Conservation (phyloP, 2,888 invertebrate genomes). For the Pycnomerus fuliginosus region DNA sequence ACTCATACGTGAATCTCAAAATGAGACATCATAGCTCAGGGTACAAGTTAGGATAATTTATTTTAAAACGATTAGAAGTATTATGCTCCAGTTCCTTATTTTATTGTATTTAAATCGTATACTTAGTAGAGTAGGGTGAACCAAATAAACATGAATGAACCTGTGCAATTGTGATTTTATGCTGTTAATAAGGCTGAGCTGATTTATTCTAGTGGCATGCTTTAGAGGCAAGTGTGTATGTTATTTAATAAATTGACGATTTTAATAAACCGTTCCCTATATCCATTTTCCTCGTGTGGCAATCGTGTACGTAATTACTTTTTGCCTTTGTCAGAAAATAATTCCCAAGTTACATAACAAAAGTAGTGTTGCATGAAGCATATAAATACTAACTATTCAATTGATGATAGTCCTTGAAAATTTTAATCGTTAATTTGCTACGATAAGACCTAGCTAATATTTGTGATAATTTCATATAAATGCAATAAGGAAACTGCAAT, state of each 20-base stretch:
- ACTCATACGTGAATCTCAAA: slow-evolving; percentile 12
- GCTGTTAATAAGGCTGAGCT: slow-evolving; percentile 7
- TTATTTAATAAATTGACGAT: slow-evolving; percentile 26
- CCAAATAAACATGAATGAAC: slow-evolving; percentile 13
- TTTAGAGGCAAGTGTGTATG: slow-evolving; percentile 21
- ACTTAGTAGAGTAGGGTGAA: slow-evolving; percentile 17
- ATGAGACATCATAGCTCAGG: slow-evolving; percentile 25
- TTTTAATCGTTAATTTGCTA: not conserved
- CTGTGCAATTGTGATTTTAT: slow-evolving; percentile 27
- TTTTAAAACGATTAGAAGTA: slow-evolving; percentile 22
- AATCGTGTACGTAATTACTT: slow-evolving; percentile 6
- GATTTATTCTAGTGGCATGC: slow-evolving; percentile 18
- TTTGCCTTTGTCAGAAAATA: slow-evolving; percentile 12
- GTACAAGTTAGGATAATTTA: slow-evolving; percentile 16
- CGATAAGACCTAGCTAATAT: too few relatives aligned
- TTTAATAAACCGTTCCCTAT: slow-evolving; percentile 23
- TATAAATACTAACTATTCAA: slow-evolving; percentile 23
- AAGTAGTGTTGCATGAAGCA: slow-evolving; percentile 25
- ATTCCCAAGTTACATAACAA: slow-evolving; percentile 20
- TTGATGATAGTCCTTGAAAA: slow-evolving; percentile 24
- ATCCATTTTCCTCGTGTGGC: slow-evolving; percentile 9
- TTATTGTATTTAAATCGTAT: slow-evolving; percentile 16
- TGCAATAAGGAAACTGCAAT: slow-evolving; percentile 30
- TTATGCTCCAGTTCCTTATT: slow-evolving; percentile 25
- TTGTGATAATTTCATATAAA: not conserved